Base-by-base conservation (phyloP, 2,888 invertebrate species). In the Drosophila borborema region DNA sequence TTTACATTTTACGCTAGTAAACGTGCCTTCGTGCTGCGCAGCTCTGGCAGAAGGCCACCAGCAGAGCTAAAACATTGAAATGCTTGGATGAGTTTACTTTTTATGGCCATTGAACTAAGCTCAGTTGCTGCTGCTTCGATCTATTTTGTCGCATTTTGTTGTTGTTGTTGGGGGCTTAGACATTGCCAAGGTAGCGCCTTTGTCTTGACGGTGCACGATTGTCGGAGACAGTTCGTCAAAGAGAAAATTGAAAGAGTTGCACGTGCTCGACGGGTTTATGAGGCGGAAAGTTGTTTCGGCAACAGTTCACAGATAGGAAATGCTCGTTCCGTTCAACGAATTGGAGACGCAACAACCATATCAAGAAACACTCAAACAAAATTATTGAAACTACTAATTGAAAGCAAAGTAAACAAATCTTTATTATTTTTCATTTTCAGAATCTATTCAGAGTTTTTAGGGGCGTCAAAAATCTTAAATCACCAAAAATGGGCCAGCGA, bases 201-300 rank as follows among this genome's bases (percentile, higher is more conserved):
- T 48, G 66, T 58, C 34, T 55, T 62, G 58, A 3, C 53, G 7
- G n/a, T 8, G 31, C 49, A 12, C 23, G 36, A 40, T 53, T 41
- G 38, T 60, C 49, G 68, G 68, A 59, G 79, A 75, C 85, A 76
- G 72, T 80, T 72, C 69, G 62, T 76, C 72, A 81, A 74, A 74
- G 77, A 69, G 75, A 81, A 77, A 66, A 85, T 76, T 74, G 65
- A 76, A 79, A 81, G 74, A 82, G 75, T 67, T 80, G 73, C 80
- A 86, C 85, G 82, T 86, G 81, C 69, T 70, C 45, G 54, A 49
- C 56, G 14, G 48, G 54, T 71, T 76, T 79, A 72, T 72, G 77
- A 86, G 74, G 79, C 87, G 88, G 75, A 87, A 86, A 85, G 79
- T 81, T 82, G 80, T 73, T 75, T 64, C 59, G 54, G 53, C 38